A percentile compares a stretch with the other conserved stretches of the same genome.
Conservation (phyloP, 2,888 invertebrate genomes). For the Stenchaetothrips biformis region DNA sequence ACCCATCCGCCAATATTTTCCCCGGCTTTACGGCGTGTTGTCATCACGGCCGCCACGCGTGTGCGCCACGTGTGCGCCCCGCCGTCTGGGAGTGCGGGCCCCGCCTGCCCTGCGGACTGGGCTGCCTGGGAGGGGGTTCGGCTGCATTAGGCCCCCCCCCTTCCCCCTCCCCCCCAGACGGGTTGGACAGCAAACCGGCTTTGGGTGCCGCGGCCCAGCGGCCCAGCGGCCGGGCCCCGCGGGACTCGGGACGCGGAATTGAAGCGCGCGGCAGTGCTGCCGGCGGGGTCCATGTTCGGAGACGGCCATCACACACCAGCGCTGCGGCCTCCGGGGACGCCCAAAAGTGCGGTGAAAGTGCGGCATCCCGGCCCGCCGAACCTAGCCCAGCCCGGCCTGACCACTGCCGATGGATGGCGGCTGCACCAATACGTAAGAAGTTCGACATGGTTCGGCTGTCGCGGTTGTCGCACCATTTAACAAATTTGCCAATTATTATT, state of each 20-base stretch:
- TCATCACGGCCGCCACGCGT: too few relatives aligned
- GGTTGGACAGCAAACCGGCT: constrained; percentile 15
- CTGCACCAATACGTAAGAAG: too few relatives aligned
- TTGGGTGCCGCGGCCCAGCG: not conserved
- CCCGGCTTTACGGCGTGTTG: too few relatives aligned
- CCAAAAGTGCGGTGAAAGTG: constrained; percentile 12
- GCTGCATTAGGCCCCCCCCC: not conserved
- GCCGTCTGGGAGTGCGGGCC: not conserved
- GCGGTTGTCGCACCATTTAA: too few relatives aligned
- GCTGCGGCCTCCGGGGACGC: not conserved
- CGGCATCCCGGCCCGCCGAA: not conserved
- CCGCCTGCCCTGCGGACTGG: not conserved
- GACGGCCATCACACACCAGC: not conserved
- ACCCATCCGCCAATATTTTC: too few relatives aligned
- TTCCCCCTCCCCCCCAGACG: not conserved
- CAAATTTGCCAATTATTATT: too few relatives aligned
- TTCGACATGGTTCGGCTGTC: too few relatives aligned
- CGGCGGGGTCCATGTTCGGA: constrained; percentile 3
- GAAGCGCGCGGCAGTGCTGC: not conserved
- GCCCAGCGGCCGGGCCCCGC: too few relatives aligned
- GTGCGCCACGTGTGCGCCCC: too few relatives aligned
- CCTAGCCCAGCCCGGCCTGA: not conserved
- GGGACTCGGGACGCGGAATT: not conserved
- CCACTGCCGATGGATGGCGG: not conserved
- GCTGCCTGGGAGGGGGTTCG: not conserved